A percentile compares a stretch with the other conserved stretches of the same genome.
phyloP scores from a whole-genome alignment of 2,888 invertebrate species.

The Macropis europaea region DNA sequence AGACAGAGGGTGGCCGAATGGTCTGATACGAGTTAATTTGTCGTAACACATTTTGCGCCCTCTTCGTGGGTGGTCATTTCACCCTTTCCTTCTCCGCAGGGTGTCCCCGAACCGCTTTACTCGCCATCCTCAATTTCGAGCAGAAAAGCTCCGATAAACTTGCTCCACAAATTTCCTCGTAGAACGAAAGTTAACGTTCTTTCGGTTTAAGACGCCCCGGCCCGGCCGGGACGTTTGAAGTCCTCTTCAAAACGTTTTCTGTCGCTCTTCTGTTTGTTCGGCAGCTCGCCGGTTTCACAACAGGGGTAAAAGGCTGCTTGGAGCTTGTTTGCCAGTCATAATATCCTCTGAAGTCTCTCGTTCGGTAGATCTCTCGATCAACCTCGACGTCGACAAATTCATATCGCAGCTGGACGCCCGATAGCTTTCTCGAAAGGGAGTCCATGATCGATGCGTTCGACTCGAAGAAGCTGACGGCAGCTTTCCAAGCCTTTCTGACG shows the following conservation, averaged over 20 bases:
- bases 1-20: neutral
- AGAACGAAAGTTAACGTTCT: no score
- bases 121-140: no score
- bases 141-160: no score
- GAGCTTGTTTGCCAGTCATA: slow-evolving; percentile 54
- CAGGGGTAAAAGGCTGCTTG: slow-evolving; percentile 7
- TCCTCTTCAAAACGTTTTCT: slow-evolving; percentile 25
- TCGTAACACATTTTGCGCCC: slow-evolving; percentile 24
- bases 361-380: slow-evolving; percentile 23
- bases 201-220: no score
- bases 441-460: slow-evolving; percentile 51
- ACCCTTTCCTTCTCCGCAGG: no score
- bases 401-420: slow-evolving; percentile 1
- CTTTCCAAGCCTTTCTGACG: neutral
- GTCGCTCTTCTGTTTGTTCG: slow-evolving; percentile 45
- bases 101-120: no score
- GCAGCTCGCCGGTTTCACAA: slow-evolving; percentile 11
- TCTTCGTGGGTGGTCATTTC: neutral
- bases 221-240: no score
- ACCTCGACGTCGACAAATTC: slow-evolving; percentile 34
- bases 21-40: slow-evolving; percentile 28
- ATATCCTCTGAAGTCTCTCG: slow-evolving; percentile 31
- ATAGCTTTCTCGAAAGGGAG: slow-evolving; percentile 8
- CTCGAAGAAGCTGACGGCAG: no score
- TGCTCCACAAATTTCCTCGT: no score